Evolutionary conservation across 2,797 vertebrate species (phyloP).

Genomic region (Antrozous pallidus): DNA sequence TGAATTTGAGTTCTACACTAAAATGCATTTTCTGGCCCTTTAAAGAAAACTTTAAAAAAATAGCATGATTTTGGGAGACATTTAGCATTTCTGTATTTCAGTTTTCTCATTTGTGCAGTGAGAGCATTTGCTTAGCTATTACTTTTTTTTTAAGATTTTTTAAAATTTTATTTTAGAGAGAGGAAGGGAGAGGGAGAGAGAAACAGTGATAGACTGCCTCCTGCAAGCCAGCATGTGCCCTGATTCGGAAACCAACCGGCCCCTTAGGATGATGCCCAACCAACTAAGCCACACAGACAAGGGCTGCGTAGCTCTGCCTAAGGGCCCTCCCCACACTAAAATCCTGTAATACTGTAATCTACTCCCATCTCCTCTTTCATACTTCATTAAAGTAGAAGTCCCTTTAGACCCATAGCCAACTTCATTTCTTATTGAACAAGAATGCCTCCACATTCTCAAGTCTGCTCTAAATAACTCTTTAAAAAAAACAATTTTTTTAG

Average conservation of each 20-base stretch:
- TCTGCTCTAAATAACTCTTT: slow-evolving; percentile 43
- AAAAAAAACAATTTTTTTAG: slow-evolving; percentile 23
- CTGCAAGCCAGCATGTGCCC: too few relatives aligned
- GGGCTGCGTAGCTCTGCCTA: background rate
- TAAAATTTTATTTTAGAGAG: too few relatives aligned
- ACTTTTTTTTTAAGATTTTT: background rate
- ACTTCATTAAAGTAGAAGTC: background rate
- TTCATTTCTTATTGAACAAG: slow-evolving; percentile 37
- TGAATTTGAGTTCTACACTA: background rate
- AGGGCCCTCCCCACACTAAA: background rate
- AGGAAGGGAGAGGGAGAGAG: too few relatives aligned
- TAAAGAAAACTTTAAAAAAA: background rate
- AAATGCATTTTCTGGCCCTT: background rate
- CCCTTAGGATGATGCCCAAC: too few relatives aligned
- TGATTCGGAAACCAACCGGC: too few relatives aligned
- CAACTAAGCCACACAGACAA: too few relatives aligned
- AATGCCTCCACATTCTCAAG: background rate
- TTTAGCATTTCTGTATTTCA: background rate
- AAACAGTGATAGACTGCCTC: too few relatives aligned
- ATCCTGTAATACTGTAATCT: slow-evolving; percentile 18
- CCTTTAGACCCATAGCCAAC: background rate
- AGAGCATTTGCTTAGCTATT: slow-evolving; percentile 18
- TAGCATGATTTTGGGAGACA: background rate
- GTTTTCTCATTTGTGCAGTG: background rate
- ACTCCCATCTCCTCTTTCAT: background rate